A percentile compares a stretch with the other conserved stretches of the same genome.
These are phyloP conservation scores for Sebastiscus tertius DNA, from an alignment of 2,797 vertebrate genomes.

Conservation along the genomic window DNA sequence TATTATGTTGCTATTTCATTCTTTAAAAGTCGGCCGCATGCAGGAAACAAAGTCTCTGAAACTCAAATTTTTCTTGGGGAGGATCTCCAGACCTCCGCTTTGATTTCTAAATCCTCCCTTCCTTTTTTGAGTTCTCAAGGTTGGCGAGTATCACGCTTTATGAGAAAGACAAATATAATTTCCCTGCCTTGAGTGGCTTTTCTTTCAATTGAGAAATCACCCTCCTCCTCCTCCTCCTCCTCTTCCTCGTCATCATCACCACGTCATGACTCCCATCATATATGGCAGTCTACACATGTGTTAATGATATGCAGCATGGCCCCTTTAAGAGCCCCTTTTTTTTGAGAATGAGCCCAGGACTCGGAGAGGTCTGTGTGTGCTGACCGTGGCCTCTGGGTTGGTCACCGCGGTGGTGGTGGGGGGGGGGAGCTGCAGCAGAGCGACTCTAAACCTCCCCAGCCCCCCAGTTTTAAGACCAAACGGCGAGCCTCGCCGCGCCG, in stretches of 20 bases:
- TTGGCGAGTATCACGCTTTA: background rate
- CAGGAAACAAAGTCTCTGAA: too few species aligned
- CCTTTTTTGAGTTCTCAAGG: too few species aligned
- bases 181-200: background rate
- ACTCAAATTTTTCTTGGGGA: too few species aligned
- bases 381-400: conserved; percentile 68
- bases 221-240: background rate
- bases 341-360: conserved; percentile 73
- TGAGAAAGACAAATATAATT: background rate
- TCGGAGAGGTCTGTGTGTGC: conserved; percentile 47
- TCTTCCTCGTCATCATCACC: background rate
- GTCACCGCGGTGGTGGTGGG: conserved; percentile 14
- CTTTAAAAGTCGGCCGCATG: too few species aligned
- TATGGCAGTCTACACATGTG: background rate
- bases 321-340: conserved; percentile 79
- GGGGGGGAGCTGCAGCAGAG: conserved; percentile 41
- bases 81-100: too few species aligned
- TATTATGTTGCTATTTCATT: too few species aligned
- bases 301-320: conserved; percentile 48
- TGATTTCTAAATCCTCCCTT: too few species aligned
- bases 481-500: conserved; percentile 55
- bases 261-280: conserved; percentile 9
- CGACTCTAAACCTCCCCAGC: conserved; percentile 61
- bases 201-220: background rate
- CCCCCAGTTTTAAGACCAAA: conserved; percentile 56